Evolutionary conservation across 2,888 invertebrate species (phyloP), one percentile per base, ranked within the genome.

Genomic region (Cartodere bifasciata): DNA sequence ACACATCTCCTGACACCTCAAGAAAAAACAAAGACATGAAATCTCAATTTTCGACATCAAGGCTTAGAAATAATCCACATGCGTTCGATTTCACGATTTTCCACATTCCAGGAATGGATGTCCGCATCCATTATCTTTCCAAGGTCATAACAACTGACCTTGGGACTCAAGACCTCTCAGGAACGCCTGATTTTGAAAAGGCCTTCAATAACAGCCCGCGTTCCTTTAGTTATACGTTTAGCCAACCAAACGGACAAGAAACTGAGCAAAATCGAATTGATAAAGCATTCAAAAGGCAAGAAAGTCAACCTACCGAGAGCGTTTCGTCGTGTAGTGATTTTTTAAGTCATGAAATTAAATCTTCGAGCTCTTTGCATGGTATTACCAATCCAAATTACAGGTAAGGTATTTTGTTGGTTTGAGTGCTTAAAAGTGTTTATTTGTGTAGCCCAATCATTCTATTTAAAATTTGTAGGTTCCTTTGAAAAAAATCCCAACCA

Each of bases 91-190:
- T 84, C 37, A 90, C 90, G 3, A 81, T 86, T 37, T 91, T 91
- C 60, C 76, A 86, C 44, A 87, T 91, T 54, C 90, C 91, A 2
- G 90, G 90, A 0, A 65, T 92, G 44, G 86, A 91, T 55, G 84
- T 91, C 16, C 60, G 59, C 41, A 39, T 62, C 13, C 57, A 60
- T 32, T 62, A 62, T 39, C 58, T 57, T 34, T 59, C 58, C 1
- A 61, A 60, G 42, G 58, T 58, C n/a, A n/a, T n/a, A n/a, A n/a
- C n/a, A n/a, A n/a, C n/a, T n/a, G n/a, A n/a, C n/a, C n/a, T n/a
- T n/a, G 39, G 36, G 16, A 13, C 39, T 13, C 33, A 40, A 9
- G 23, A 33, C 11, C 26, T 29, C 4, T 40, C 44, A 11, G 17
- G 36, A 4, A 41, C 40, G 10, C 41, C 48, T 4, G 49, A 52